Conservation (phyloP, 2,888 invertebrate species). For the Agrilus mali region DNA sequence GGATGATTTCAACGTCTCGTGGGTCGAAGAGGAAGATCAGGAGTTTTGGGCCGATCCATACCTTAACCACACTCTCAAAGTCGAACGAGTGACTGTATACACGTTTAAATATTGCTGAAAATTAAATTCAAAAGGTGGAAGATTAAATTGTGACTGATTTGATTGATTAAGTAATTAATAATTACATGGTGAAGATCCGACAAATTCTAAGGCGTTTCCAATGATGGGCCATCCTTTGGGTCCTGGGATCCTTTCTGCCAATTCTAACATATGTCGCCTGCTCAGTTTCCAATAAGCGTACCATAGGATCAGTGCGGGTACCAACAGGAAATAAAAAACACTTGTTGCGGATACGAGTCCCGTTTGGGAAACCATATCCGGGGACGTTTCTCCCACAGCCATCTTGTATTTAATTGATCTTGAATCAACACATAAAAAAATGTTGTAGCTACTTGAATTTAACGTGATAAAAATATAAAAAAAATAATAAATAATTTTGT, state of each 20-base stretch:
- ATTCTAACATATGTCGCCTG: conserved; percentile 54
- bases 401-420: conserved; percentile 13
- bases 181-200: conserved; percentile 61
- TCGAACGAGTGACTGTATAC: conserved; percentile 41
- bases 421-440: conserved; percentile 4
- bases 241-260: conserved; percentile 61
- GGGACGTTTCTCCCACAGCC: conserved; percentile 20
- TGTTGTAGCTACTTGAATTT: background rate
- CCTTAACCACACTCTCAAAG: conserved; percentile 46
- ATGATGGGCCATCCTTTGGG: conserved; percentile 59
- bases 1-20: conserved; percentile 62
- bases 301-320: conserved; percentile 56
- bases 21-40: conserved; percentile 64
- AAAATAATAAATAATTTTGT: too few relatives aligned
- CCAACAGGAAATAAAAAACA: conserved; percentile 58
- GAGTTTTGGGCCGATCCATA: conserved; percentile 70
- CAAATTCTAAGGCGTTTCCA: conserved; percentile 62
- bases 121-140: too few relatives aligned
- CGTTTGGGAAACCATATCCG: conserved; percentile 12
- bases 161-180: conserved; percentile 7
- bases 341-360: conserved; percentile 41
- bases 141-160: background rate
- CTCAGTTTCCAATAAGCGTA: conserved; percentile 66
- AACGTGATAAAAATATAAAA: background rate
- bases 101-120: conserved; percentile 57